Percentiles rank a stretch among this genome's conserved stretches.
Evolutionary conservation across 1,140 invertebrate species (phyloP).

Genomic region (Ladona fulva): DNA sequence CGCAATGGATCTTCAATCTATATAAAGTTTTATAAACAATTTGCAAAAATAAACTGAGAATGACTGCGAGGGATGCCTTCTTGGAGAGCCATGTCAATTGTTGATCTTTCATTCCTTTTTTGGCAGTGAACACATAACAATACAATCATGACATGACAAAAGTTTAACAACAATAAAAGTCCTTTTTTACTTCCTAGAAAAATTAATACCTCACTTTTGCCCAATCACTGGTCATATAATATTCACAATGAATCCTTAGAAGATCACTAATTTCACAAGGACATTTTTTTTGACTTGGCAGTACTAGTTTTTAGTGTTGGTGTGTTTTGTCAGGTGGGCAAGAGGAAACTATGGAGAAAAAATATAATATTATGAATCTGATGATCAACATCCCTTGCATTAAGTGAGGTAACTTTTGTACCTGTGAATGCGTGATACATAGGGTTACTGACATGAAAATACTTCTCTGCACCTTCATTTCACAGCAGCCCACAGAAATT

Average conservation of each 20-base stretch:
- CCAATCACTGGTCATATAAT: neutral
- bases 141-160: neutral
- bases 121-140: conserved; percentile 5
- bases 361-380: neutral
- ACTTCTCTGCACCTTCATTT: conserved; percentile 13
- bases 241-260: neutral
- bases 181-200: conserved; percentile 4
- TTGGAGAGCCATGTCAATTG: neutral
- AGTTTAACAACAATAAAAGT: conserved; percentile 7
- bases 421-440: conserved; percentile 5
- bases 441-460: conserved; percentile 1
- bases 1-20: neutral
- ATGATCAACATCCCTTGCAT: conserved; percentile 19
- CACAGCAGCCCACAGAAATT: conserved; percentile 20
- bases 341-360: neutral
- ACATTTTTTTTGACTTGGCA: neutral
- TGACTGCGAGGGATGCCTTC: conserved; percentile 6
- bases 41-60: conserved; percentile 10
- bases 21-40: neutral
- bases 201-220: conserved; percentile 5
- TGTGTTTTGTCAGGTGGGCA: neutral
- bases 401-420: conserved; percentile 18
- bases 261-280: conserved; percentile 1
- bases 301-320: neutral
- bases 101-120: neutral